Evolutionary conservation across 2,113 vertebrate genomes (phyloP).

Genomic region (Junco hyemalis): DNA sequence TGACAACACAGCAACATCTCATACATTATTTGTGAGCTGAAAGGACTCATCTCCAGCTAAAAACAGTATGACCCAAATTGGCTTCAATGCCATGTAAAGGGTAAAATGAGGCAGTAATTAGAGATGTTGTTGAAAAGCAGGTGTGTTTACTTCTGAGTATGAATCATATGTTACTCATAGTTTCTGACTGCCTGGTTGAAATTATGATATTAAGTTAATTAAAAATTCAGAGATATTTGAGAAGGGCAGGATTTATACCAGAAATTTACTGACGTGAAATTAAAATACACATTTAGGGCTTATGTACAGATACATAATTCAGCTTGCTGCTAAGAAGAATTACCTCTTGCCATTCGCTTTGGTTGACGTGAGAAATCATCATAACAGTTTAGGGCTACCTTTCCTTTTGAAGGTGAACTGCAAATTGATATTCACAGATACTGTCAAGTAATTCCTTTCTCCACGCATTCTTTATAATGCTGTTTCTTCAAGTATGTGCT

Average conservation of each 20-base stretch:
- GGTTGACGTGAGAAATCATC: not conserved
- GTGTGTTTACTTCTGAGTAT: conserved; percentile 11
- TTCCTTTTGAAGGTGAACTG: not conserved
- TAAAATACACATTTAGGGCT: conserved; percentile 25
- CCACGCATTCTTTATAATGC: not conserved
- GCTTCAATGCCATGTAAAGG: not conserved
- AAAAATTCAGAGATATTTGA: conserved; percentile 23
- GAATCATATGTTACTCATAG: not conserved
- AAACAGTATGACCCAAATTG: conserved; percentile 6
- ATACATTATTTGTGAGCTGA: conserved; percentile 21
- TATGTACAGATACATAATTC: conserved; percentile 45
- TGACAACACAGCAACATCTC: not conserved
- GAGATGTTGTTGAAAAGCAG: conserved; percentile 5
- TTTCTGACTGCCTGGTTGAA: conserved; percentile 20
- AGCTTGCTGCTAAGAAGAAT: not conserved
- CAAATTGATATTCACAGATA: not conserved
- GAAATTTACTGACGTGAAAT: conserved; percentile 43
- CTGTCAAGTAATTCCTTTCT: not conserved
- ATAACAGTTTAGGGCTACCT: not conserved
- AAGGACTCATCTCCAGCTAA: not conserved
- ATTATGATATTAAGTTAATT: conserved; percentile 33
- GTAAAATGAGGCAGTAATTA: conserved; percentile 4
- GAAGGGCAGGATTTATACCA: conserved; percentile 15
- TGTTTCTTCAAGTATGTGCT: not conserved
- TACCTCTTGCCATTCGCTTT: not conserved